Conservation (phyloP, 2,888 invertebrate genomes). For the Drosophila longiperda region DNA sequence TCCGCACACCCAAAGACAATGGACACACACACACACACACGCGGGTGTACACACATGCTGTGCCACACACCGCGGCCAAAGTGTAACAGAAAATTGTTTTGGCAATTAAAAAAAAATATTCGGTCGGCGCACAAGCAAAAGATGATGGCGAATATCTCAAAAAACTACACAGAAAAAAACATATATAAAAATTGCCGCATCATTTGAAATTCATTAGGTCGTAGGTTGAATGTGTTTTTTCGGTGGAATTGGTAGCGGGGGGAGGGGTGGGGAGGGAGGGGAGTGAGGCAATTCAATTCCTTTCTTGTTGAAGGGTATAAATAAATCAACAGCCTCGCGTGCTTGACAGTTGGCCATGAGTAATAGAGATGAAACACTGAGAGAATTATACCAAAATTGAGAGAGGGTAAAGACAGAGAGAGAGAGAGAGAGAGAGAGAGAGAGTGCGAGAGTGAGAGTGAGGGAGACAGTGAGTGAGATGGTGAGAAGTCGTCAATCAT, state of each 20-base stretch:
- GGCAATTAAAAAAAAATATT: conserved; percentile 67
- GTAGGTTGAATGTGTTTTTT: conserved; percentile 26
- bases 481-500: conserved; percentile 72
- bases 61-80: conserved; percentile 59
- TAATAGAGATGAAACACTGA: conserved; percentile 42
- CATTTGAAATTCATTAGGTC: conserved; percentile 78
- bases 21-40: conserved; percentile 24
- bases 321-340: conserved; percentile 77
- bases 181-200: conserved; percentile 72
- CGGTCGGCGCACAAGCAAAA: conserved; percentile 50
- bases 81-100: conserved; percentile 63
- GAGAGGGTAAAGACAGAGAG: conserved; percentile 6
- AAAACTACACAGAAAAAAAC: conserved; percentile 28
- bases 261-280: background rate
- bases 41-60: background rate
- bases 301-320: conserved; percentile 62
- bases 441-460: background rate
- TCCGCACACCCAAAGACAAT: conserved; percentile 61
- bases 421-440: background rate
- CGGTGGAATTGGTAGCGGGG: background rate
- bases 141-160: conserved; percentile 52
- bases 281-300: conserved; percentile 49
- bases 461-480: background rate
- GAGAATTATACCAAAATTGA: conserved; percentile 16
- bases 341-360: conserved; percentile 63